A percentile compares a stretch with the other conserved stretches of the same genome.
Evolutionary conservation across 64 coral and sea anemone species (phyloP).

Genomic region (Exaiptasia diaphana): DNA sequence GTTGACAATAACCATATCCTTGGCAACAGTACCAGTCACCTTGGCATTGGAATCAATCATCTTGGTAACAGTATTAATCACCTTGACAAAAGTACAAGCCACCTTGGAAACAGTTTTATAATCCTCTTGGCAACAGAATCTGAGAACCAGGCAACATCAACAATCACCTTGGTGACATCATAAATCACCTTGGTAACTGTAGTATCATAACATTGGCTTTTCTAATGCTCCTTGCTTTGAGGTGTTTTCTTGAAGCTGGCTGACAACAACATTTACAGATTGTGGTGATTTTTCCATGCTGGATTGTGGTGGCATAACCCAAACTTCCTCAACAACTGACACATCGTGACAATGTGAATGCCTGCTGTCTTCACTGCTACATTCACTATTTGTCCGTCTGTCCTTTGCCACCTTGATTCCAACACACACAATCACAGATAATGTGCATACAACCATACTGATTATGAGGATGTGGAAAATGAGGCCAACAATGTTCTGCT

Average conservation of each 20-base stretch:
- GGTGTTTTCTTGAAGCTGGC: not conserved
- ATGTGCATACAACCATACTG: not conserved
- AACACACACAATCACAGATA: not conserved
- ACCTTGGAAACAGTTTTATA: not conserved
- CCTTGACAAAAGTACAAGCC: not conserved
- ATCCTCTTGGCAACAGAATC: no score
- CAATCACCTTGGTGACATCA: not conserved
- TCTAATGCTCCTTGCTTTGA: not conserved
- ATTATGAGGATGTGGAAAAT: not conserved
- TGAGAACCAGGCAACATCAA: no score
- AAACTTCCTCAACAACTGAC: no score
- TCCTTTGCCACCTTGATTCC: not conserved
- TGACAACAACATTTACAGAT: no score
- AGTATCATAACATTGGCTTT: not conserved
- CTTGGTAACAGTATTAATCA: no score
- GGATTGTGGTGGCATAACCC: no score
- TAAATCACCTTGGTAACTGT: not conserved
- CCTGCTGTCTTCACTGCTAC: not conserved
- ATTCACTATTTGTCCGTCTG: not conserved
- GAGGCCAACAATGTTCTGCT: not conserved
- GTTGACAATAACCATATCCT: not conserved
- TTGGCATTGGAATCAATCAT: not conserved
- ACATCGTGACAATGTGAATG: no score
- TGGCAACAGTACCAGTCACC: not conserved
- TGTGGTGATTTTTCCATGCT: no score